A percentile compares a stretch with the other conserved stretches of the same genome.
These are phyloP conservation scores for Silvanus unidentatus DNA, from an alignment of 2,888 invertebrate species.

Conservation along the genomic window DNA sequence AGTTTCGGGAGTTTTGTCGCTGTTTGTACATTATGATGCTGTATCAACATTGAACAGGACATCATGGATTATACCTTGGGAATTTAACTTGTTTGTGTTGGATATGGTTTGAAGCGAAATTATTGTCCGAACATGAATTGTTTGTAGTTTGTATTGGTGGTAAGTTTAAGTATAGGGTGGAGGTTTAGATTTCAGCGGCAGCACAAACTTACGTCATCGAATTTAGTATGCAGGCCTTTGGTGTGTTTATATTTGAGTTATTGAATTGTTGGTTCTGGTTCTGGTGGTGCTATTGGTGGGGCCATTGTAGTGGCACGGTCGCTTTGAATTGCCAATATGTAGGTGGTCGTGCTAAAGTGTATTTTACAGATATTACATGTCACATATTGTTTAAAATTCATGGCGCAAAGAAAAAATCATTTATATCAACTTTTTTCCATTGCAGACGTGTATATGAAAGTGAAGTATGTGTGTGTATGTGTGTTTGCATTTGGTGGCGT, in stretches of 20 bases:
- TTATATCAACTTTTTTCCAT: no score
- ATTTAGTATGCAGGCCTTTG: conserved; percentile 2
- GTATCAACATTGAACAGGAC: no score
- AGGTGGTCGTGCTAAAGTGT: no score
- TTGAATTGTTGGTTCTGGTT: neutral
- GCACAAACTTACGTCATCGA: neutral
- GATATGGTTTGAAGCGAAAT: conserved; percentile 1
- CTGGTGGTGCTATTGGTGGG: neutral
- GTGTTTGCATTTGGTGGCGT: no score
- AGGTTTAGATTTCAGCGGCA: no score
- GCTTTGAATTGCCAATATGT: no score
- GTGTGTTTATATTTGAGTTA: conserved; percentile 7
- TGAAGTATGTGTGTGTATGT: no score
- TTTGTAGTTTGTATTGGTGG: conserved; percentile 1
- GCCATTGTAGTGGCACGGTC: neutral
- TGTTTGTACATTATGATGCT: no score
- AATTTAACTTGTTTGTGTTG: conserved; percentile 1
- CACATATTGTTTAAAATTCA: neutral
- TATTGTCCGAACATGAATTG: neutral
- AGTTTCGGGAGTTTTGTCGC: no score
- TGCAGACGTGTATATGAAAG: no score
- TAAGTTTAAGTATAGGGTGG: neutral
- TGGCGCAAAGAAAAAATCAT: no score
- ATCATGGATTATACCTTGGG: conserved; percentile 2
- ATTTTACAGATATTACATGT: conserved; percentile 2